Base-by-base conservation (phyloP, 2,888 invertebrate species). In the Ennomos fuscantarius region DNA sequence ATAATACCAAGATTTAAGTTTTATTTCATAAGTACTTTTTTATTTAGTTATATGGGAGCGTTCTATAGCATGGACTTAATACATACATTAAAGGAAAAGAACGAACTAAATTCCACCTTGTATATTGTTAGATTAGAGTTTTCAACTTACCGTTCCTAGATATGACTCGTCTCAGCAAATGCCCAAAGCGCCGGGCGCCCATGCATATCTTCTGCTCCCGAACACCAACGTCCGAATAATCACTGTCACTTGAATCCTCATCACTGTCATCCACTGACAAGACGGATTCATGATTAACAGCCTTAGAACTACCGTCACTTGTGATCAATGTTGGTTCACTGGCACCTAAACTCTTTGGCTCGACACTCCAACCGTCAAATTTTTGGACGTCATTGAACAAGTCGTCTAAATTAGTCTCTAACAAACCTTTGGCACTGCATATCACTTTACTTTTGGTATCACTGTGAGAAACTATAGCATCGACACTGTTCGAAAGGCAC, bases 371-470 rank as follows among this genome's bases (percentile, higher is more conserved):
- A 52, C 78, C 76, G 64, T 87, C 85, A 49, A 79, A 61, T 66
- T 79, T 83, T 60, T 83, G 79, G 62, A 81, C 81, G 70, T 92
- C 91, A 63, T 81, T 83, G 64, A 92, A 91, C 67, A 92, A 74
- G 75, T 91, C 92, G 72, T 92, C 92, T 81, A 92, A 81, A 86
- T 92, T 91, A 68, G 92, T 92, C 83, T 92, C 92, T 89, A 92
- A 84, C 81, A 92, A 85, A 85, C 92, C 92, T 91, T 92, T 92
- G 91, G 92, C 89, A 90, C 90, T 92, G 73, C 88, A 85, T 87
- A 91, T 89, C 86, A 92, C 92, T 86, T 87, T 89, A 77, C 81
- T 83, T 80, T 85, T 86, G 76, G 79, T 75, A 77, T 90, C 86
- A 70, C 81, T 84, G 65, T 79, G 82, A 57, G 78, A 76, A 57